phyloP scores from a whole-genome alignment of 2,113 vertebrate genomes.

The Stigmatopora argus region DNA sequence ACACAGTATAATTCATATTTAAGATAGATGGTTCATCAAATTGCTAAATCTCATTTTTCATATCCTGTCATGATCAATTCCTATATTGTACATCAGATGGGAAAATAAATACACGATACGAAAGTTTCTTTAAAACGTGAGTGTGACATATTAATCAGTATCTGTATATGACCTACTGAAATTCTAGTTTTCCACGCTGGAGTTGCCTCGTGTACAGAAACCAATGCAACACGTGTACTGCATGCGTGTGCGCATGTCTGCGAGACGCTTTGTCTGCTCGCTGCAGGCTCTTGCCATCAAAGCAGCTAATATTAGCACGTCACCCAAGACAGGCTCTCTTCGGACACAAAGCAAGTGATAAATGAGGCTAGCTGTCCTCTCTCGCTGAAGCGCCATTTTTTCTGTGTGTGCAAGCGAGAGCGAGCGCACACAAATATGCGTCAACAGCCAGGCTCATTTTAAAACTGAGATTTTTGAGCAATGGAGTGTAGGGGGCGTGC shows the following conservation, averaged over 20 bases:
- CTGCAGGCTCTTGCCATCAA: slow-evolving; percentile 40
- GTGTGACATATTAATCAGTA: background rate
- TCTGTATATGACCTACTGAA: background rate
- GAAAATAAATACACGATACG: too few relatives aligned
- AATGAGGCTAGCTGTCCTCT: slow-evolving; percentile 49
- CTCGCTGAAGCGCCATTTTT: background rate
- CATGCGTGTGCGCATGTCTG: slow-evolving; percentile 2
- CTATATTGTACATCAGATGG: too few relatives aligned
- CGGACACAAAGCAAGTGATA: slow-evolving; percentile 62
- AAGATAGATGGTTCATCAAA: too few relatives aligned
- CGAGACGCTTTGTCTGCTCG: slow-evolving; percentile 41
- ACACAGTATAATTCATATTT: too few relatives aligned
- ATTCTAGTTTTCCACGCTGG: background rate
- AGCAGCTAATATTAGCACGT: slow-evolving; percentile 69
- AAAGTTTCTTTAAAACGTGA: background rate
- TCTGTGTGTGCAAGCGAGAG: slow-evolving; percentile 27
- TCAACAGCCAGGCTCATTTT: slow-evolving; percentile 14
- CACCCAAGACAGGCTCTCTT: slow-evolving; percentile 54
- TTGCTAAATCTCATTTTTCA: too few relatives aligned
- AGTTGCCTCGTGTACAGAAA: background rate
- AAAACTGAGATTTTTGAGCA: slow-evolving; percentile 22
- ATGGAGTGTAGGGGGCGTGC: slow-evolving; percentile 9
- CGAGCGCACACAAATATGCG: background rate
- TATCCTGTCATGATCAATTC: too few relatives aligned
- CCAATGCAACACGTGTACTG: background rate